phyloP scores from a whole-genome alignment of 2,113 vertebrate species.

The Corapipo altera region DNA sequence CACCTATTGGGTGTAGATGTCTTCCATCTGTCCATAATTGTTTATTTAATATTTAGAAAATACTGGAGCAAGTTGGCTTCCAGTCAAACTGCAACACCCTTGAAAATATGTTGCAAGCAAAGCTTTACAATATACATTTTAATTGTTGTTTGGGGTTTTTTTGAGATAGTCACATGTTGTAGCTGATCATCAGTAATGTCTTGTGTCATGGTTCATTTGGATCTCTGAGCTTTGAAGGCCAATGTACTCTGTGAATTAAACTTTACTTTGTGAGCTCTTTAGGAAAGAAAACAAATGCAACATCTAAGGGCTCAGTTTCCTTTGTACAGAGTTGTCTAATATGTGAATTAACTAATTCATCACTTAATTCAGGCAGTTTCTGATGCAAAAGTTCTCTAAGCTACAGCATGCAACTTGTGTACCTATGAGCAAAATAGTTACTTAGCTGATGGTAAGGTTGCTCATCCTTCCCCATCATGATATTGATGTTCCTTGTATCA shows the following conservation, averaged over 20 bases:
- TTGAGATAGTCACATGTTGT: background rate
- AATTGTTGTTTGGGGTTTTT: background rate
- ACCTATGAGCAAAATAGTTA: background rate
- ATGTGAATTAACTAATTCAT: background rate
- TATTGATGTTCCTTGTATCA: background rate
- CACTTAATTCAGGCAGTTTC: background rate
- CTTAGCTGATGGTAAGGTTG: rapidly evolving
- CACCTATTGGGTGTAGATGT: background rate
- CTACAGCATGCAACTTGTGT: background rate
- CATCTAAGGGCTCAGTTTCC: background rate
- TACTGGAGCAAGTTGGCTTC: background rate
- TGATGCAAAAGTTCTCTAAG: background rate
- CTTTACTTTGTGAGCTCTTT: background rate
- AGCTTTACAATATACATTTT: background rate
- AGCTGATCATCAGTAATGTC: background rate
- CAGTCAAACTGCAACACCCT: background rate
- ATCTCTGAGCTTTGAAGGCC: background rate
- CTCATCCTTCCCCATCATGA: background rate
- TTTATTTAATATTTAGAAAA: background rate
- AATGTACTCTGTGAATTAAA: background rate
- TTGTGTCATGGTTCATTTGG: background rate
- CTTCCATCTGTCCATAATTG: background rate
- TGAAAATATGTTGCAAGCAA: background rate
- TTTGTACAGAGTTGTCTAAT: background rate
- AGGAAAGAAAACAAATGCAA: background rate